These are phyloP conservation scores for Meteorus colon DNA, from an alignment of 2,888 invertebrate species.

Conservation along the genomic window DNA sequence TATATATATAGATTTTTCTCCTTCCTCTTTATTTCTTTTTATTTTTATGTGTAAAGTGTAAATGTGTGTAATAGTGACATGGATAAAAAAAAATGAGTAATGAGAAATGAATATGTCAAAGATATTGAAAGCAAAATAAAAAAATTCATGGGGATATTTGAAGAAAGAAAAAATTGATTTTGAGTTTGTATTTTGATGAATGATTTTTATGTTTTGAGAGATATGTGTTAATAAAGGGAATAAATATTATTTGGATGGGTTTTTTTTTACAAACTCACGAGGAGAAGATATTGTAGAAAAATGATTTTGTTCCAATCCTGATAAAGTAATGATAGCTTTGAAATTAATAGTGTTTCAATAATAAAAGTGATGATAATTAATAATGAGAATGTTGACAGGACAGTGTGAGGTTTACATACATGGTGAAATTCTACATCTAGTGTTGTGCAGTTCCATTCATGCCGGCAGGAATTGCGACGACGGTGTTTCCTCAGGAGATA, in stretches of 20 bases:
- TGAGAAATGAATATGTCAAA: not conserved
- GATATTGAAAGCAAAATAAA: not conserved
- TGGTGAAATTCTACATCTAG: slow-evolving; percentile 22
- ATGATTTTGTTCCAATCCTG: not conserved
- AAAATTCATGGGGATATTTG: not conserved
- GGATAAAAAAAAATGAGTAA: slow-evolving; percentile 23
- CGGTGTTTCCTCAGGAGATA: slow-evolving; percentile 68
- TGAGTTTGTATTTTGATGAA: not conserved
- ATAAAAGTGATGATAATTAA: slow-evolving; percentile 23
- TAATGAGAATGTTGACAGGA: not conserved
- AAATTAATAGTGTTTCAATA: not conserved
- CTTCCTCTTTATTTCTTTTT: not conserved
- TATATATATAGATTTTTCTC: not conserved
- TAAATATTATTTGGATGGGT: not conserved
- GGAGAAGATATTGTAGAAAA: not conserved
- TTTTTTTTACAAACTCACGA: not conserved
- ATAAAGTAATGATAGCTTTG: not conserved
- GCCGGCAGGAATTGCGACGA: slow-evolving; percentile 59
- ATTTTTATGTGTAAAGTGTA: not conserved
- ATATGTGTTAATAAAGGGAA: not conserved
- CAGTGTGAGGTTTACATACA: not conserved
- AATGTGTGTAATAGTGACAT: slow-evolving; percentile 22
- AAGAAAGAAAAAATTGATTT: not conserved
- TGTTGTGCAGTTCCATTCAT: slow-evolving; percentile 39
- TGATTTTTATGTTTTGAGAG: too few relatives aligned